Conservation (phyloP, 1,140 invertebrate genomes). For the Nasonia giraulti region DNA sequence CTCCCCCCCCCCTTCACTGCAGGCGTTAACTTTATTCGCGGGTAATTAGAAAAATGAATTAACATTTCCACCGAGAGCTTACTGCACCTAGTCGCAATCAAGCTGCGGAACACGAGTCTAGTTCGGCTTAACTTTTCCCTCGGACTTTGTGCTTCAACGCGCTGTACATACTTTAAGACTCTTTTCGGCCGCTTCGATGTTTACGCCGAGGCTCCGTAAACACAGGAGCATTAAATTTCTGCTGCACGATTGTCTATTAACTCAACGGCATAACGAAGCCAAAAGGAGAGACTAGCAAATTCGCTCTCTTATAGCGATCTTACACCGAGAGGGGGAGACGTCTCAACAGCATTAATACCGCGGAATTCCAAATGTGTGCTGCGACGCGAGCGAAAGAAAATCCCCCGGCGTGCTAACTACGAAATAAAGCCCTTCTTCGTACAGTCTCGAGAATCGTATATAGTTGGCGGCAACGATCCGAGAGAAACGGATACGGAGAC, state of each 20-base stretch:
- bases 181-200: too few relatives aligned
- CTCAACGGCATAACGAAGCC: too few relatives aligned
- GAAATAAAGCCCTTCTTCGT: neutral
- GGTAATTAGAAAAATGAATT: conserved; percentile 26
- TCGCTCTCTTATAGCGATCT: neutral
- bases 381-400: neutral
- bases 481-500: neutral
- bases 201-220: too few relatives aligned
- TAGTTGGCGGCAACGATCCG: neutral
- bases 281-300: neutral
- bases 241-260: neutral
- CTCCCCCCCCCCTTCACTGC: too few relatives aligned
- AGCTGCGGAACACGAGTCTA: too few relatives aligned
- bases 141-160: neutral
- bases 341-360: neutral
- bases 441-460: neutral
- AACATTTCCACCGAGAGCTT: neutral
- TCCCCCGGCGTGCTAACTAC: neutral
- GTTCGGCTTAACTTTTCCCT: too few relatives aligned
- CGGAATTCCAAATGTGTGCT: neutral
- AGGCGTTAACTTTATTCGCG: neutral
- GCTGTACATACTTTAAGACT: neutral
- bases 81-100: neutral
- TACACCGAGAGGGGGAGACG: neutral
- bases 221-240: neutral